Evolutionary conservation across 2,888 invertebrate species (phyloP), one percentile per base, ranked within the genome.

Genomic region (Cerastis rubricosa): DNA sequence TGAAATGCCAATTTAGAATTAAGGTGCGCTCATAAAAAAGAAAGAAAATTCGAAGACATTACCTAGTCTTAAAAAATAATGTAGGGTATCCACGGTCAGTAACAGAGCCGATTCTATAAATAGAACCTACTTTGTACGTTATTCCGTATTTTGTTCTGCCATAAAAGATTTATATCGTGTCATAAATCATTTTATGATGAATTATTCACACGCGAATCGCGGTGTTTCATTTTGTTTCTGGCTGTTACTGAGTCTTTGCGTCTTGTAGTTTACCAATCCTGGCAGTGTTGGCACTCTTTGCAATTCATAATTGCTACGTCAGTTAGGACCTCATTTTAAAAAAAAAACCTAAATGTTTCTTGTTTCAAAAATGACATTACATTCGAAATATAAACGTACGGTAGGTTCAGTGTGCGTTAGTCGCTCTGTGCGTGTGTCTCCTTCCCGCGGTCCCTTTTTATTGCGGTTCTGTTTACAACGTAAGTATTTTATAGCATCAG

Each of bases 401-500:
- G 43, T 40, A 65, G 54, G 61, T 81, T 76, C 73, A 88, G 85
- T 90, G 89, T 90, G 78, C 89, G 88, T 72, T 74, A 71, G 75
- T 71, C 83, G 71, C 65, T 72, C 69, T 29, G 74, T 73, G 81
- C 71, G 78, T 80, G 84, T 84, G 85, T 83, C 87, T 83, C 84
- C 80, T 76, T 71, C 80, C 79, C 88, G 76, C 85, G 85, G 89
- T 88, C 91, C 93, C 92, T 92, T 94, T 93, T 94, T 93, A 93
- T 94, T 92, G 91, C 91, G 91, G 92, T 90, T 87, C 91, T 92
- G 92, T 94, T 93, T 91, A 93, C 93, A 92, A 90, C 90, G 90
- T 92, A 89, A 90, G 90, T 92, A 93, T 92, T 94, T 94, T 93
- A 94, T 92, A 90, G 92, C 90, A 95, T 94, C 95, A 96, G 95